phyloP scores from a whole-genome alignment of 2,888 invertebrate genomes.

The Xanthorhoe spadicearia region DNA sequence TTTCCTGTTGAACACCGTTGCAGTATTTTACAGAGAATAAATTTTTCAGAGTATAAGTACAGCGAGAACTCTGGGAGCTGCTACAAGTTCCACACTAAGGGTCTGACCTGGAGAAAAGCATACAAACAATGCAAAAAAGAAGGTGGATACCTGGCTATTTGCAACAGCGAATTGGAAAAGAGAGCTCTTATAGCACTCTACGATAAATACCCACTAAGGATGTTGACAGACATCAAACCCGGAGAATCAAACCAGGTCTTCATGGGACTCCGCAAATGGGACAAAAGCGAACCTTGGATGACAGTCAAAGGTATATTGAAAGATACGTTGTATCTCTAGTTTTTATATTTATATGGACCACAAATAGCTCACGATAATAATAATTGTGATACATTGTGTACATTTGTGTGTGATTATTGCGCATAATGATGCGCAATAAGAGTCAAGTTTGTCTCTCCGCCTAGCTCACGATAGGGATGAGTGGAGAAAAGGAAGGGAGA shows the following conservation, averaged over 20 bases:
- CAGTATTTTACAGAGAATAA: not conserved
- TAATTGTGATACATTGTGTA: too few species aligned
- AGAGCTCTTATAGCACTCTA: slow-evolving; percentile 2
- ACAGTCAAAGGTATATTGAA: slow-evolving; percentile 4
- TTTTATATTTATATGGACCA: too few species aligned
- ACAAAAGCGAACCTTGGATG: slow-evolving; percentile 14
- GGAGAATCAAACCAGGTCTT: not conserved
- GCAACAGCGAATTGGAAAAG: slow-evolving; percentile 9
- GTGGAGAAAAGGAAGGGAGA: too few species aligned
- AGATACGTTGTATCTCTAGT: too few species aligned
- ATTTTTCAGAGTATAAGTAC: slow-evolving; percentile 13
- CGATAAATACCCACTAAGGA: not conserved
- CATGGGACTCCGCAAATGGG: slow-evolving; percentile 6
- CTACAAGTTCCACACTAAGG: slow-evolving; percentile 20
- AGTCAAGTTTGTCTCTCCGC: too few species aligned
- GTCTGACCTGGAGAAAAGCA: slow-evolving; percentile 11
- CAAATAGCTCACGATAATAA: too few species aligned
- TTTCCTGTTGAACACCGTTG: too few species aligned
- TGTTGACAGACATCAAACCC: not conserved
- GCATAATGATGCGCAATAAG: too few species aligned
- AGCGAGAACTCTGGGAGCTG: slow-evolving; percentile 20
- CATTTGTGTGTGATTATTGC: too few species aligned
- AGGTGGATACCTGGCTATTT: slow-evolving; percentile 14
- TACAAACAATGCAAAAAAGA: slow-evolving; percentile 11
- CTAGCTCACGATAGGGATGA: too few species aligned